Percentiles rank a stretch among this genome's conserved stretches.
Conservation (phyloP, 2,888 invertebrate species). For the Agrochola lychnidis region DNA sequence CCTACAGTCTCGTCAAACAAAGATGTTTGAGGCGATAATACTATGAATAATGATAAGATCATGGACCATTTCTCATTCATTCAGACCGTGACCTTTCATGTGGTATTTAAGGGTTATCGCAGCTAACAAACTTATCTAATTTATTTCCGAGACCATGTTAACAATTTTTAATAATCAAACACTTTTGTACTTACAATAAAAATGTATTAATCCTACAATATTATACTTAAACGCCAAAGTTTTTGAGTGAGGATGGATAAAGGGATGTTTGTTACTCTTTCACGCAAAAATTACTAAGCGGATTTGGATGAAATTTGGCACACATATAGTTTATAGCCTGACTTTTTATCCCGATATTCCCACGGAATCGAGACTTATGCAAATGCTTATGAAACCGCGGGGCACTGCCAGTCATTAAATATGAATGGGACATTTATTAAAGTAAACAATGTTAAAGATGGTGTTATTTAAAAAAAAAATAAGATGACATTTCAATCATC, state of each 20-base stretch:
- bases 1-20: neutral
- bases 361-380: too few species aligned
- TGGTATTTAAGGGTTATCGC: neutral
- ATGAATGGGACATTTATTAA: neutral
- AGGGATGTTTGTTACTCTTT: too few species aligned
- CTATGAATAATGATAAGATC: too few species aligned
- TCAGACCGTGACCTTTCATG: neutral
- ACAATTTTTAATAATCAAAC: too few species aligned
- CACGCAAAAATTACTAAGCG: too few species aligned
- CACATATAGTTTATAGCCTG: too few species aligned
- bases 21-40: neutral
- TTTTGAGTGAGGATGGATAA: too few species aligned
- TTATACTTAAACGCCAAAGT: too few species aligned
- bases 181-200: neutral
- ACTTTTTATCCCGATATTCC: too few species aligned
- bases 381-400: too few species aligned
- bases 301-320: too few species aligned
- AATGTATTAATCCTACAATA: neutral
- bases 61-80: neutral
- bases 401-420: neutral
- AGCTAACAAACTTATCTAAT: neutral
- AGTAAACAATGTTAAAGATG: neutral
- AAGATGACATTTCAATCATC: conserved; percentile 2
- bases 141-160: neutral
- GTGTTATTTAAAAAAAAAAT: too few species aligned